Percentiles rank a stretch among this genome's conserved stretches.
These are phyloP conservation scores for pig (Sus scrofa) DNA, from an alignment of 2,113 vertebrate genomes.

Conservation along the genomic window T2T-Sscrofa CM000818.6:11307501-11308000, in stretches of 20 bases:
- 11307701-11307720: background rate
- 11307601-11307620: background rate
- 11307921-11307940: no score
- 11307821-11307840: background rate
- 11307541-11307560: background rate
- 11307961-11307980: background rate
- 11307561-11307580: no score
- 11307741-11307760: background rate
- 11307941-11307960: no score
- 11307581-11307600: background rate
- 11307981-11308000: background rate
- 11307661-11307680: background rate
- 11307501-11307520: background rate
- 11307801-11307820: constrained; percentile 2
- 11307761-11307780: constrained; percentile 7
- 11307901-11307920: background rate
- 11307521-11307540: background rate
- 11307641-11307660: background rate
- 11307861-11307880: background rate
- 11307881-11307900: background rate
- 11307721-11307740: background rate
- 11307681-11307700: background rate
- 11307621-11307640: background rate
- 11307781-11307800: background rate
- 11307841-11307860: background rate